Evolutionary conservation across 2,888 invertebrate species (phyloP), one percentile per base, ranked within the genome.

Genomic region (Elysia crispata): DNA sequence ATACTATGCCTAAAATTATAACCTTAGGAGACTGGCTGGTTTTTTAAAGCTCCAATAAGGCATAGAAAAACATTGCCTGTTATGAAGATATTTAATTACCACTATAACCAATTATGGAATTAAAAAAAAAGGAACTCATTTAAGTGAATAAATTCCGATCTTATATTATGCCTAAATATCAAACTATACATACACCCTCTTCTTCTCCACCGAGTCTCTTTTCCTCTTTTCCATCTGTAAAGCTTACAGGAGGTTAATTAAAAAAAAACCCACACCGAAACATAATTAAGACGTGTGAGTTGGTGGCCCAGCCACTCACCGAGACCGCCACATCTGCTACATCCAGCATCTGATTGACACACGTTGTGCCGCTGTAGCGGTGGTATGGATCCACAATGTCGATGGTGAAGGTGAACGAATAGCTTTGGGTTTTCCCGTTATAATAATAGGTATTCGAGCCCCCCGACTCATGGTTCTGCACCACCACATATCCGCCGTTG

Each of bases 351-450:
- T 77, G 50, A 6, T 77, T 50, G n/a, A 54, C 20, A 57, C 77
- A 77, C 6, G 31, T 77, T 20, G 28, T 31, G 54, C 69, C 69
- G 11, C n/a, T 20, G 41, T 69, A 50, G 50, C 77, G 69, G 30
- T 77, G 77, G 57, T 50, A 54, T 8, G 77, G 77, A 31, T 77
- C 54, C 50, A 69, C 69, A 25, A 77, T 69, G 54, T 77, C 77
- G 33, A 77, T 69, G 33, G 49, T 50, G 57, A 69, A 69, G 1
- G 57, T 70, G 57, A 54, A 66, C 0, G 69, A 20, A 25, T 77
- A 30, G 49, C 67, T 69, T 30, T 67, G 67, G 30, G 77, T 77
- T 50, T 66, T 66, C n/a, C 77, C 77, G 23, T 49, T 69, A 57
- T 69, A 70, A 57, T 57, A 57, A 31, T 69, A 54, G 11, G 77